Conservation (phyloP, 2,888 invertebrate genomes). For the Vesta saturnalis region DNA sequence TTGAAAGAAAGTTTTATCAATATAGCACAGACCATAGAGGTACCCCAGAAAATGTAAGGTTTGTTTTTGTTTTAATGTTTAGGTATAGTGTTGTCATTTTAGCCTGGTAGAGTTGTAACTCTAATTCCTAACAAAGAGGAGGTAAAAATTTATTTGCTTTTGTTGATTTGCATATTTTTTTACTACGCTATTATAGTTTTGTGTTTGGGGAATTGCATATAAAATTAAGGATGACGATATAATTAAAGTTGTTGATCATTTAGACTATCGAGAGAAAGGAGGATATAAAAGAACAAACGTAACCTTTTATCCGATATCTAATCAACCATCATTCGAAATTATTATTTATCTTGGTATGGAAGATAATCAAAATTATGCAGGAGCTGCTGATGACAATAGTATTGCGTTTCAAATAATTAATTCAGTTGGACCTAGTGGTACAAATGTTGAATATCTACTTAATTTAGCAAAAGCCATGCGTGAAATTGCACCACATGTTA, state of each 20-base stretch:
- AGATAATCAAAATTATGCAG: slow-evolving; percentile 77
- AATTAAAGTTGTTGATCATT: slow-evolving; percentile 77
- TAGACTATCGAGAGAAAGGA: slow-evolving; percentile 93
- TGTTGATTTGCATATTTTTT: background rate
- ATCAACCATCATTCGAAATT: slow-evolving; percentile 71
- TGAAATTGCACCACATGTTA: slow-evolving; percentile 73
- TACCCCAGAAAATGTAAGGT: slow-evolving; percentile 76
- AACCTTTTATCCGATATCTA: slow-evolving; percentile 73
- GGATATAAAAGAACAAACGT: slow-evolving; percentile 83
- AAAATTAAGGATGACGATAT: slow-evolving; percentile 78
- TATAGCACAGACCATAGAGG: slow-evolving; percentile 95
- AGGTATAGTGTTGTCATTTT: slow-evolving; percentile 46
- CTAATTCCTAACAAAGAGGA: slow-evolving; percentile 71
- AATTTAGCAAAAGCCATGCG: slow-evolving; percentile 84
- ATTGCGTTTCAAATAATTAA: slow-evolving; percentile 83
- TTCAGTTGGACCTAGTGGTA: slow-evolving; percentile 85
- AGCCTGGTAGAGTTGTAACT: slow-evolving; percentile 93
- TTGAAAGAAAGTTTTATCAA: slow-evolving; percentile 90
- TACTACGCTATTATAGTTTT: slow-evolving; percentile 60
- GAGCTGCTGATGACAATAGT: slow-evolving; percentile 76
- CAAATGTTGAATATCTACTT: slow-evolving; percentile 92
- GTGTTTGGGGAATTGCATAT: slow-evolving; percentile 94
- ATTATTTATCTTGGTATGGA: slow-evolving; percentile 84
- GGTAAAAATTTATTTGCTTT: slow-evolving; percentile 39
- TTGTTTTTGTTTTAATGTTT: background rate